These are phyloP conservation scores for Dugesia japonica DNA, from an alignment of 2,888 invertebrate species.

Conservation along the genomic window DNA sequence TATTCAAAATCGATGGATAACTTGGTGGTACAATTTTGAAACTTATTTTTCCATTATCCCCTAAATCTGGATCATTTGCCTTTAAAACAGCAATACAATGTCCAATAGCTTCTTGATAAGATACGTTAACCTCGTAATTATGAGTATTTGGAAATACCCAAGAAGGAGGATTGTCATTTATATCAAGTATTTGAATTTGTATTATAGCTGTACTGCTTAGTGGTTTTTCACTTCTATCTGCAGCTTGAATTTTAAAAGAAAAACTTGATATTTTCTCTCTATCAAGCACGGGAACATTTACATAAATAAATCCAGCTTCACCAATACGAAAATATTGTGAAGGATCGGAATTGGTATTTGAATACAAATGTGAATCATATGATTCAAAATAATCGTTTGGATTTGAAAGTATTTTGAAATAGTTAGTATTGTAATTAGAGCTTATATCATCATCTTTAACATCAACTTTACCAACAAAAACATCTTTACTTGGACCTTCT, in stretches of 20 bases:
- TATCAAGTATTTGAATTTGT: constrained; percentile 27
- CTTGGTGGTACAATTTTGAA: constrained; percentile 21
- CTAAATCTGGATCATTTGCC: constrained; percentile 28
- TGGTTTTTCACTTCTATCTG: constrained; percentile 10
- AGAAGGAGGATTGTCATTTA: constrained; percentile 32
- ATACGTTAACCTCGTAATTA: constrained; percentile 22
- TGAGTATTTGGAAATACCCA: constrained; percentile 27
- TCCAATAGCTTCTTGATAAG: constrained; percentile 27
- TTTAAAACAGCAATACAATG: neutral
- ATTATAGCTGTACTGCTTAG: constrained; percentile 2
- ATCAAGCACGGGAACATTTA: neutral
- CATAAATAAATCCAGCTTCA: constrained; percentile 16
- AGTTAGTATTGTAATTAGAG: neutral
- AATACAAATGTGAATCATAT: neutral
- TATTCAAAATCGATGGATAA: neutral
- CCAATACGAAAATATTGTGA: neutral
- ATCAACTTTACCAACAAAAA: neutral
- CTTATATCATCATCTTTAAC: constrained; percentile 25
- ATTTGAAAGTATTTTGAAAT: neutral
- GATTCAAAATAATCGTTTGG: neutral
- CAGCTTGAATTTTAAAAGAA: constrained; percentile 23
- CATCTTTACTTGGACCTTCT: constrained; percentile 21
- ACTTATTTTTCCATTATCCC: constrained; percentile 28
- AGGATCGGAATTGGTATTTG: neutral
- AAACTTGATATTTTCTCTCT: constrained; percentile 7